phyloP scores from a whole-genome alignment of 92 coral and sea anemone species.

The Pocillopora meandrina region DNA sequence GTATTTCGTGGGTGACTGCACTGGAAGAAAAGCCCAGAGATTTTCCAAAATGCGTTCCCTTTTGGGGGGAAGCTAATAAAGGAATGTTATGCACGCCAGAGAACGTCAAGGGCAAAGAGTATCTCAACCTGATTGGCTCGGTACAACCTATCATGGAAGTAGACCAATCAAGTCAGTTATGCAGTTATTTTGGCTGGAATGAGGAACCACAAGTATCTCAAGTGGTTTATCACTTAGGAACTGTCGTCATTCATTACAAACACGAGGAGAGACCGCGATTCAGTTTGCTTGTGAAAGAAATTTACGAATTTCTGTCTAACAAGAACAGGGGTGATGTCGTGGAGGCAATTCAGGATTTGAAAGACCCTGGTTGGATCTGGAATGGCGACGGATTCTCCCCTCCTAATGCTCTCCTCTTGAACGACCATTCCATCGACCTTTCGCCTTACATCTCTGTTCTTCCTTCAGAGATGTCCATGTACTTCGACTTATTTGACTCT shows the following conservation, averaged over 20 bases:
- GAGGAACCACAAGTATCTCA: constrained; percentile 29
- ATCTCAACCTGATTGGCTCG: constrained; percentile 52
- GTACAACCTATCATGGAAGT: constrained; percentile 39
- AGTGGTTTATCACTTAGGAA: constrained; percentile 49
- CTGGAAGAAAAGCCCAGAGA: constrained; percentile 20
- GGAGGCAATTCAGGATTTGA: constrained; percentile 1
- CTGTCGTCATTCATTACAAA: constrained; percentile 25
- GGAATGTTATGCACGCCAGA: constrained; percentile 43
- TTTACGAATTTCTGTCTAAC: constrained; percentile 44
- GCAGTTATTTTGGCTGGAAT: constrained; percentile 55
- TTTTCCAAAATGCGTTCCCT: constrained; percentile 34
- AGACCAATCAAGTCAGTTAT: constrained; percentile 20
- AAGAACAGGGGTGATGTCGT: neutral
- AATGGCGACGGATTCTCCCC: constrained; percentile 84
- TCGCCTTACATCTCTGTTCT: constrained; percentile 64
- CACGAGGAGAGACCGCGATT: constrained; percentile 49
- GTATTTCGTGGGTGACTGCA: constrained; percentile 47
- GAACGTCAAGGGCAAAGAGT: constrained; percentile 35
- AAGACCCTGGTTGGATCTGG: constrained; percentile 60
- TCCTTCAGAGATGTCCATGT: constrained; percentile 54
- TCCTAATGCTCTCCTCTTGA: constrained; percentile 41
- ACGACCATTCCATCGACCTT: constrained; percentile 51
- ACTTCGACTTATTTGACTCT: constrained; percentile 25
- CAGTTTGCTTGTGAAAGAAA: constrained; percentile 30
- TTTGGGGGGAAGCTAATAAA: constrained; percentile 15